Evolutionary conservation across 37 sponge, comb jelly and placozoan genomes (phyloP), one percentile per base, ranked within the genome.

Genomic region (Petrosia ficiformis): DNA sequence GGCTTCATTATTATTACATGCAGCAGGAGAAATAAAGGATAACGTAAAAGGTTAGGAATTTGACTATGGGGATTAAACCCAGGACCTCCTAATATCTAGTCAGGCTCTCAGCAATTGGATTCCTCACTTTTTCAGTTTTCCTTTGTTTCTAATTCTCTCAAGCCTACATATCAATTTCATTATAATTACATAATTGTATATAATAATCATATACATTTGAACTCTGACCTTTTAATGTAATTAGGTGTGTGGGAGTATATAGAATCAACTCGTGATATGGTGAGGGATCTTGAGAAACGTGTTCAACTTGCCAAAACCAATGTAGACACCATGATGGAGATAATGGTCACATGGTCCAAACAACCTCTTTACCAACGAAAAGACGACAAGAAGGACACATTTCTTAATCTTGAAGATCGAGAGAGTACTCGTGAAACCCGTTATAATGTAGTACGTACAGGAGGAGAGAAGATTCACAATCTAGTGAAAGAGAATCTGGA

Each of bases 171-270:
- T n/a, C n/a, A n/a, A n/a, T n/a, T n/a, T n/a, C n/a, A n/a, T n/a
- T n/a, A n/a, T n/a, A n/a, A n/a, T n/a, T n/a, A n/a, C n/a, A n/a
- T n/a, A n/a, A n/a, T n/a, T n/a, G n/a, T n/a, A n/a, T n/a, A n/a
- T n/a, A n/a, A n/a, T n/a, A n/a, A n/a, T n/a, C n/a, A n/a, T n/a
- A n/a, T n/a, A n/a, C n/a, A n/a, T n/a, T n/a, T n/a, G n/a, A n/a
- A n/a, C n/a, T n/a, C n/a, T n/a, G n/a, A n/a, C n/a, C n/a, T n/a
- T n/a, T n/a, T n/a, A n/a, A n/a, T n/a, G n/a, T n/a, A n/a, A n/a
- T n/a, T n/a, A 95, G 96, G 88, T 67, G 94, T 84, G 29, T 98
- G 99, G 99, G 92, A 90, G 74, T 98, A 95, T 64, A 93, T 98
- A 42, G 87, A 95, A 68, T 75, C 76, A 0, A 98, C 96, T 0